These are phyloP conservation scores for Anthrax anthrax DNA, from an alignment of 2,888 invertebrate genomes.

Conservation along the genomic window DNA sequence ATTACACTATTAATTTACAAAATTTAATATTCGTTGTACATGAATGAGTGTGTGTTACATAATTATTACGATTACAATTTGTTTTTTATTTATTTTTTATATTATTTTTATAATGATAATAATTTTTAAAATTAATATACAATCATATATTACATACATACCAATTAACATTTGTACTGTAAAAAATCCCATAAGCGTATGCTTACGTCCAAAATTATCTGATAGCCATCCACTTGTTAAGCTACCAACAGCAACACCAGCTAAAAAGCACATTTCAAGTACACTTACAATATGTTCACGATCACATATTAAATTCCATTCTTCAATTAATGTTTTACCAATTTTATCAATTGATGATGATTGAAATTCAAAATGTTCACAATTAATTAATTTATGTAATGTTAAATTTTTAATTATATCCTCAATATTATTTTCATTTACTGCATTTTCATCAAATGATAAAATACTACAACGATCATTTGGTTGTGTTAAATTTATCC, in stretches of 20 bases:
- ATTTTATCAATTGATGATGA: slow-evolving; percentile 19
- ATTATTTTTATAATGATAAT: too few species aligned
- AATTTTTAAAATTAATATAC: too few species aligned
- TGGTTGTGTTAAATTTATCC: slow-evolving; percentile 41
- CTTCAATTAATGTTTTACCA: slow-evolving; percentile 40
- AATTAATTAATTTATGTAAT: slow-evolving; percentile 19
- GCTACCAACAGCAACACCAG: slow-evolving; percentile 48
- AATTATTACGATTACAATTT: too few species aligned
- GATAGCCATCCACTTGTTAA: slow-evolving; percentile 50
- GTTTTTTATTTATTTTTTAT: too few species aligned
- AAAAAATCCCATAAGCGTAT: slow-evolving; percentile 43
- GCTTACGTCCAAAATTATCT: slow-evolving; percentile 50
- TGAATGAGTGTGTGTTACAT: too few species aligned
- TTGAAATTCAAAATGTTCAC: slow-evolving; percentile 32
- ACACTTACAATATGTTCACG: slow-evolving; percentile 39
- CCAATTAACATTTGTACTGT: slow-evolving; percentile 41
- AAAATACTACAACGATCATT: slow-evolving; percentile 14
- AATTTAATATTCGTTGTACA: too few species aligned
- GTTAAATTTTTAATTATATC: background rate
- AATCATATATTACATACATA: too few species aligned
- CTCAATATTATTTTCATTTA: slow-evolving; percentile 5
- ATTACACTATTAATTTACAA: too few species aligned
- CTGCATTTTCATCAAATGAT: background rate
- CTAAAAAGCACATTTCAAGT: slow-evolving; percentile 49
- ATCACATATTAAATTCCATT: slow-evolving; percentile 46